Conservation (phyloP, 1,140 invertebrate species). For the Anthonomus grandis region DNA sequence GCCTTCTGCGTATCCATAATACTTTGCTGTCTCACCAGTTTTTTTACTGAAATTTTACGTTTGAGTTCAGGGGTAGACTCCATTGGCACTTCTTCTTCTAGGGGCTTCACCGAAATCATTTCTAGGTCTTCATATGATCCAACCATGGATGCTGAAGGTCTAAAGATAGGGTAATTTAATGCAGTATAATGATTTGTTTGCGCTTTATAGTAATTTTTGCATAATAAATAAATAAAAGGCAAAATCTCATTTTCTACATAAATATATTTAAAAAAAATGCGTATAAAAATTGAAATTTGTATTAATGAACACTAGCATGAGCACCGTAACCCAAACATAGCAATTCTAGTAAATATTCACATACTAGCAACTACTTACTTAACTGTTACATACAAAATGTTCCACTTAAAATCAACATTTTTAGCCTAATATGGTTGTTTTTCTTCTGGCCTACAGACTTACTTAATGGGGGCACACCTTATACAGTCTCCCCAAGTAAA, state of each 20-base stretch:
- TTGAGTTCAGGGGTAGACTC: constrained; percentile 33
- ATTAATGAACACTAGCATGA: too few species aligned
- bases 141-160: constrained; percentile 42
- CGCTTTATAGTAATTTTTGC: too few species aligned
- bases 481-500: constrained; percentile 72
- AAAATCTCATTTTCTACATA: not conserved
- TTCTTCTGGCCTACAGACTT: constrained; percentile 29
- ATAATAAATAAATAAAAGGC: too few species aligned
- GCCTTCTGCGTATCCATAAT: constrained; percentile 74
- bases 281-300: too few species aligned
- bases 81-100: constrained; percentile 50
- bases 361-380: too few species aligned
- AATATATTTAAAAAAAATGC: too few species aligned
- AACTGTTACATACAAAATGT: too few species aligned
- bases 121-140: constrained; percentile 62
- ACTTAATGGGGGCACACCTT: constrained; percentile 63
- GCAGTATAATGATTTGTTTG: too few species aligned
- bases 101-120: constrained; percentile 47
- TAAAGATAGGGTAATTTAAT: too few species aligned
- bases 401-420: too few species aligned
- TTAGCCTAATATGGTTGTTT: not conserved
- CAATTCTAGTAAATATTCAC: too few species aligned
- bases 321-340: too few species aligned
- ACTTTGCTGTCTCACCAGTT: constrained; percentile 69
- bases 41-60: constrained; percentile 58